phyloP scores from a whole-genome alignment of 1,140 invertebrate genomes.

The Pachyrhynchus sulphureomaculatus region DNA sequence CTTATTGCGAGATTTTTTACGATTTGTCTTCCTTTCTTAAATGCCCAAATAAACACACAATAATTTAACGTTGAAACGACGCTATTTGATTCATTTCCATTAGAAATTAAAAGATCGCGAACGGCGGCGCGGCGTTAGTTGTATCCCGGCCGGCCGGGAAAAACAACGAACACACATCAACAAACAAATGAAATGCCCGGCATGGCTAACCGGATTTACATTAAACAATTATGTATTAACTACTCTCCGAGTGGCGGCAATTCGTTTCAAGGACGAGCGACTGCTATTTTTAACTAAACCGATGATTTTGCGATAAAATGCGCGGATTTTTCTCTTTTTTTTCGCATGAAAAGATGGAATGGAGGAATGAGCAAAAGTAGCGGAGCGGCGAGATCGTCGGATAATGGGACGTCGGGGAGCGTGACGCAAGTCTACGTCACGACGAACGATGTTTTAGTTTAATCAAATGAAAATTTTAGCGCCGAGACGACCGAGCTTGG shows the following conservation, averaged over 20 bases:
- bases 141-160: constrained; percentile 5
- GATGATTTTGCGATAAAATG: constrained; percentile 9
- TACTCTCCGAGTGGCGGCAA: constrained; percentile 15
- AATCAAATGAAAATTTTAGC: too few species aligned
- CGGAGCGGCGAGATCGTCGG: too few species aligned
- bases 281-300: constrained; percentile 18
- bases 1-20: too few species aligned
- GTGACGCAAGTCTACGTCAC: too few species aligned
- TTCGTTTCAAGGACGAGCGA: constrained; percentile 10
- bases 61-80: too few species aligned
- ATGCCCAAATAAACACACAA: too few species aligned
- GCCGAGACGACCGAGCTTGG: too few species aligned
- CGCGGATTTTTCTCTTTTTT: background rate
- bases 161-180: constrained; percentile 18
- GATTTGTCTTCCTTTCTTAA: too few species aligned
- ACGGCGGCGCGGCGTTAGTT: background rate
- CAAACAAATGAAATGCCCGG: constrained; percentile 24
- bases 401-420: too few species aligned
- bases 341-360: background rate
- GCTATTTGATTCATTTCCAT: too few species aligned
- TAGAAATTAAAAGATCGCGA: background rate
- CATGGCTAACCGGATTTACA: constrained; percentile 25
- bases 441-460: too few species aligned
- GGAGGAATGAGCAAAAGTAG: background rate
- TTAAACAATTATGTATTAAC: constrained; percentile 27